Evolutionary conservation across 1,140 invertebrate species (phyloP), one percentile per base, ranked within the genome.

Genomic region (Calliopsis andreniformis): DNA sequence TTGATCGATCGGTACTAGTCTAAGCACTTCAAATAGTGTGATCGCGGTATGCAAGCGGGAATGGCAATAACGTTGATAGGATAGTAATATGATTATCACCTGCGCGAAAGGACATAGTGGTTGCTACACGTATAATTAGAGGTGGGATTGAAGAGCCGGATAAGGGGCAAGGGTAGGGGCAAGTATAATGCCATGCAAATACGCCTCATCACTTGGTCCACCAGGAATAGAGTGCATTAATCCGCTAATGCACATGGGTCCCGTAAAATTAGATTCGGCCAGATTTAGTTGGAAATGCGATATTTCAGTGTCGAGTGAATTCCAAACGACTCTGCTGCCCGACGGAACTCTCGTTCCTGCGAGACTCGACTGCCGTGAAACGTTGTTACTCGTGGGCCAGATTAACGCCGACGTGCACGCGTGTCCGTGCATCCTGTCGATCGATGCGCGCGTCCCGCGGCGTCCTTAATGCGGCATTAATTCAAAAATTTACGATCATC

Each of bases 11-110:
- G 71, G 62, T 63, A 51, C 82, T 84, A 87, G 80, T 85, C 87
- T 87, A 85, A 87, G 83, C 87, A 88, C 86, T 89, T 86, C 84
- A 87, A 87, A 86, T 87, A 83, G 83, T 81, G 81, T 73, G 84
- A 87, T 80, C 79, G 70, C 80, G 78, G 84, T 68, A 85, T 84
- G 83, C 83, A 59, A 80, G 61, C 78, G 87, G 87, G 86, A 89
- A 89, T 88, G 87, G 87, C 87, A 88, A 88, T 88, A 88, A 86
- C 87, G 87, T 86, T 87, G 88, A 89, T 89, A 88, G 88, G 86
- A 87, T 88, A 84, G 88, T 89, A 89, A 89, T 89, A 89, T 89
- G 87, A 89, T 89, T 88, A 88, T 89, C 88, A 88, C 88, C 85
- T 88, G 87, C 79, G 80, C 82, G 85, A 87, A 81, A 82, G 87